Conservation (phyloP, 2,888 invertebrate genomes). For the Monoplex corrugatus region DNA sequence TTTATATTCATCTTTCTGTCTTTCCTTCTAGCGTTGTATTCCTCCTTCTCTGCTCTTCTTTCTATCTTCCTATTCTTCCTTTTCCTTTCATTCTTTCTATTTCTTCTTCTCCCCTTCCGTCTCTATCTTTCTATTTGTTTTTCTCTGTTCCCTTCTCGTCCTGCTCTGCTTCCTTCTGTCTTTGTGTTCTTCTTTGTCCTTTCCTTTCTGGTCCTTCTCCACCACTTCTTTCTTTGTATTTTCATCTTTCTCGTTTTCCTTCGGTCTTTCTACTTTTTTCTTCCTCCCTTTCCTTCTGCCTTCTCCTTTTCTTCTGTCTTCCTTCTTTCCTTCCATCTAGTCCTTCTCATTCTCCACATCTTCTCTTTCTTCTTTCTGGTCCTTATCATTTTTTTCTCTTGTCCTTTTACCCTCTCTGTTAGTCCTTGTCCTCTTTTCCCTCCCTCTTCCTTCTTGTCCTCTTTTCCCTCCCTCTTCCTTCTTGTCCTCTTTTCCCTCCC, state of each 20-base stretch:
- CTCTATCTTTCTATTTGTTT: background rate
- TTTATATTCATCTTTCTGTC: background rate
- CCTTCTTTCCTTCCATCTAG: background rate
- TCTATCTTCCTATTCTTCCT: constrained; percentile 16
- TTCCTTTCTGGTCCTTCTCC: too few relatives aligned
- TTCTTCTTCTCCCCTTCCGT: too few relatives aligned
- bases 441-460: background rate
- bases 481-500: background rate
- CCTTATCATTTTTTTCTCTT: background rate
- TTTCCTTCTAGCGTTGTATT: background rate
- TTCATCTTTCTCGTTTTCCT: background rate
- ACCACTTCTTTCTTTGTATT: background rate
- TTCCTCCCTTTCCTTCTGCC: background rate
- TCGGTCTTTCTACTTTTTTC: background rate
- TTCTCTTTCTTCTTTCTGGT: background rate
- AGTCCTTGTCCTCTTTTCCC: background rate
- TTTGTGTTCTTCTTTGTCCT: background rate
- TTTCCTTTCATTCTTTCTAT: constrained; percentile 2
- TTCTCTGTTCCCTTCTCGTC: background rate
- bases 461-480: background rate
- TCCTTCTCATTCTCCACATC: background rate
- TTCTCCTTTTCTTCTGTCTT: background rate
- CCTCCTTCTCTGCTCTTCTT: constrained; percentile 8
- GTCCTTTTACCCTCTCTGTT: background rate
- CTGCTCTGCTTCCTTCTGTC: background rate